Evolutionary conservation across 1,140 invertebrate species (phyloP), one percentile per base, ranked within the genome.

Genomic region (Oryctes rhinoceros): DNA sequence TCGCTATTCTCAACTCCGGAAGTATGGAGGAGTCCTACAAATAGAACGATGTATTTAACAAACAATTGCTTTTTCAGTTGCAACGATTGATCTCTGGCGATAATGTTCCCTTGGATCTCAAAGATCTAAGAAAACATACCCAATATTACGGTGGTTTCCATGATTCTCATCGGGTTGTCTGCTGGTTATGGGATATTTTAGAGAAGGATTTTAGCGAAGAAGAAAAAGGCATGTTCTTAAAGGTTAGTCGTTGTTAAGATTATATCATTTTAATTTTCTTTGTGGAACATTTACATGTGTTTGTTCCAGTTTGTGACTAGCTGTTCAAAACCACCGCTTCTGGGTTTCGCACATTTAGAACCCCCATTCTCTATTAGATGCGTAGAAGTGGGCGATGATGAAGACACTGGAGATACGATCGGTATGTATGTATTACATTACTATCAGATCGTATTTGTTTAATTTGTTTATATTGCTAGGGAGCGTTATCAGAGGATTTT

Each of bases 101-200:
- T 86, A 97, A 97, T 85, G 92, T 93, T 59, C 96, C 96, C 4
- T 89, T 99, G 74, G 97, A 99, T 90, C 89, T 99, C 77, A 91
- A 92, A 84, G 98, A 99, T 90, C 89, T 99, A 67, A 91, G 97
- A 78, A 93, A 93, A 83, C 94, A 99, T 88, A 99, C 98, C 3
- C 96, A 98, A 89, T 99, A 99, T 90, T 99, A 98, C 89, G 99
- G 98, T 49, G 99, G 99, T 6, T 99, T 99, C 89, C 98, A 99
- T 88, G 97, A 98, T 89, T 98, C 96, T 81, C 99, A 99, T 89
- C 91, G 97, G 82, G 97, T 99, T 53, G 95, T 99, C 15, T 94
- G 95, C 85, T 99, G 99, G 99, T 90, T 99, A 13, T 99, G 99
- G 99, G 97, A 99, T 88, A 97, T 99, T 83, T 89, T 99, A 37